phyloP scores from a whole-genome alignment of 2,888 invertebrate species.

The Nymphalis urticae region DNA sequence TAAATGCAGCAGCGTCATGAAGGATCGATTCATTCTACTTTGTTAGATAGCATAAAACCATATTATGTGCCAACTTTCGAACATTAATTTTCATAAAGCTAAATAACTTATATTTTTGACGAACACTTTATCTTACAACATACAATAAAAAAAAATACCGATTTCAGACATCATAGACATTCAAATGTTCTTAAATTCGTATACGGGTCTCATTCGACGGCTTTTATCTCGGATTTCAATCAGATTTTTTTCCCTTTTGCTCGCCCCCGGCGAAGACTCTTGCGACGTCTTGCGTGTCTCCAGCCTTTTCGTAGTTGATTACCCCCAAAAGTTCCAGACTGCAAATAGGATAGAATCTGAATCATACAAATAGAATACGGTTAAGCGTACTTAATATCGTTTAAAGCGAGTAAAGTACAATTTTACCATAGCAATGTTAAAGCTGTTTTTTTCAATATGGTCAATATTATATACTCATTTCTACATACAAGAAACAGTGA shows the following conservation, averaged over 20 bases:
- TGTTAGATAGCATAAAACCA: too few relatives aligned
- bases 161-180: slow-evolving; percentile 5
- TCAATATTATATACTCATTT: too few relatives aligned
- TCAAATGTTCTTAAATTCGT: slow-evolving; percentile 28
- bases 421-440: too few relatives aligned
- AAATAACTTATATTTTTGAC: too few relatives aligned
- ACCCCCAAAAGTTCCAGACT: slow-evolving; percentile 46
- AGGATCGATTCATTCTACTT: too few relatives aligned
- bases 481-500: too few relatives aligned
- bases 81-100: too few relatives aligned
- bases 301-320: slow-evolving; percentile 40
- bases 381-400: neutral
- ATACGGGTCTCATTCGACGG: slow-evolving; percentile 33
- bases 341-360: slow-evolving; percentile 5
- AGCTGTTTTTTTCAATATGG: too few relatives aligned
- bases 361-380: slow-evolving; percentile 1
- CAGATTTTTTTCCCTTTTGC: slow-evolving; percentile 36
- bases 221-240: slow-evolving; percentile 38
- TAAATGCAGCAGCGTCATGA: too few relatives aligned
- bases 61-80: too few relatives aligned
- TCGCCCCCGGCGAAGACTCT: slow-evolving; percentile 34
- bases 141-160: too few relatives aligned
- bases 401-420: neutral
- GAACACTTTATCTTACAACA: too few relatives aligned
- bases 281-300: slow-evolving; percentile 33